Percentiles rank a stretch among this genome's conserved stretches.
Conservation (phyloP, 2,113 vertebrate genomes). For the Nannospalax galili region DNA sequence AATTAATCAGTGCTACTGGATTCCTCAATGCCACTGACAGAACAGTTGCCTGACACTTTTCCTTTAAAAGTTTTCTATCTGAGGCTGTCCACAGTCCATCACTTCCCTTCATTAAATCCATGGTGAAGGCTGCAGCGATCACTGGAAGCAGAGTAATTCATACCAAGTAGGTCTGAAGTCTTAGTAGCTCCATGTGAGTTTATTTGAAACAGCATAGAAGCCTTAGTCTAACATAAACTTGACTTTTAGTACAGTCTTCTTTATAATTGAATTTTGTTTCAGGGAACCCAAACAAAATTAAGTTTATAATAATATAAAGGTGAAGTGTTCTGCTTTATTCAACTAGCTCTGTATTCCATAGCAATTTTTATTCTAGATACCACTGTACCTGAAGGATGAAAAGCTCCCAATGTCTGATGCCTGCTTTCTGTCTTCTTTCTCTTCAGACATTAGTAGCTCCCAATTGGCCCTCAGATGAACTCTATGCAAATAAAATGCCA, state of each 20-base stretch:
- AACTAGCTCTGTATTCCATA: neutral
- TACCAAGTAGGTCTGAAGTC: slow-evolving; percentile 5
- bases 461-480: neutral
- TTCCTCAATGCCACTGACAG: slow-evolving; percentile 10
- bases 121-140: neutral
- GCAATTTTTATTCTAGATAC: neutral
- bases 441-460: neutral
- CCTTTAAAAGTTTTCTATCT: slow-evolving; percentile 51
- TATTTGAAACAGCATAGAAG: neutral
- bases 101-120: slow-evolving; percentile 59
- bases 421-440: neutral
- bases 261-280: neutral
- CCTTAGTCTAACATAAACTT: neutral
- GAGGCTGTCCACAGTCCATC: slow-evolving; percentile 47
- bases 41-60: slow-evolving; percentile 55
- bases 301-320: neutral
- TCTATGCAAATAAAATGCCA: neutral
- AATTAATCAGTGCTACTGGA: slow-evolving; percentile 63
- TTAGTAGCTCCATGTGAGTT: neutral
- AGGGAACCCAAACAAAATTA: neutral
- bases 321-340: neutral
- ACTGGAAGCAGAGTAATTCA: neutral
- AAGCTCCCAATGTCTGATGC: neutral
- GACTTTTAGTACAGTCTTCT: neutral
- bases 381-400: neutral